These are phyloP conservation scores for Drosophila nigricruria DNA, from an alignment of 2,888 invertebrate species.

Conservation along the genomic window DNA sequence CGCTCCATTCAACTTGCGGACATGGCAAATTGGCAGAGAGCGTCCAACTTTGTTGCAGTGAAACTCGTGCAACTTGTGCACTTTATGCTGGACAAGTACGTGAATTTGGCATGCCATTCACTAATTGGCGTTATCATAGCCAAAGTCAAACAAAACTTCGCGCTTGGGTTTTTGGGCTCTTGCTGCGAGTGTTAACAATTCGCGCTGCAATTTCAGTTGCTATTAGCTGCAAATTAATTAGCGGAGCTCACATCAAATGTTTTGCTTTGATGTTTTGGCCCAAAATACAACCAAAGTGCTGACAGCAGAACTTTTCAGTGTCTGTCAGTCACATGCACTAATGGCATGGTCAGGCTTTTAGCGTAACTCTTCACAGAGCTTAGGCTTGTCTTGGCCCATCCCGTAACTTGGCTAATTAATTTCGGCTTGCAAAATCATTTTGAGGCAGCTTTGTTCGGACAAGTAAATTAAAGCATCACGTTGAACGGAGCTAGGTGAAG, in stretches of 20 bases:
- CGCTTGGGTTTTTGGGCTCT: not conserved
- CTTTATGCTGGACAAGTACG: conserved; percentile 17
- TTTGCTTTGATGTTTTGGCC: conserved; percentile 49
- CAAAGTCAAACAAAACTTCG: conserved; percentile 6
- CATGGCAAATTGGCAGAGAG: conserved; percentile 31
- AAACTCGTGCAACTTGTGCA: conserved; percentile 15
- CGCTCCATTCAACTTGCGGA: conserved; percentile 14
- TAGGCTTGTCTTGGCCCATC: conserved; percentile 4
- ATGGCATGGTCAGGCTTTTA: not conserved
- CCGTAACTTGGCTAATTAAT: conserved; percentile 44
- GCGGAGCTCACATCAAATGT: conserved; percentile 27
- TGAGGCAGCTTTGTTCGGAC: conserved; percentile 2
- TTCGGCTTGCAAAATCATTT: conserved; percentile 33
- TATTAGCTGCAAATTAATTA: conserved; percentile 58
- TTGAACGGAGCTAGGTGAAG: not conserved
- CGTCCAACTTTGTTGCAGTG: conserved; percentile 36
- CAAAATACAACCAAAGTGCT: conserved; percentile 16
- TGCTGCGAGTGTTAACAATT: not conserved
- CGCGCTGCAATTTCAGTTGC: conserved; percentile 15
- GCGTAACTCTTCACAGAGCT: not conserved
- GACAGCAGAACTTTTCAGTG: conserved; percentile 20
- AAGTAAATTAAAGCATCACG: not conserved
- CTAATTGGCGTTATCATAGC: conserved; percentile 50
- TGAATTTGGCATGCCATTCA: conserved; percentile 8
- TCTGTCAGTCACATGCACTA: conserved; percentile 27